These are phyloP conservation scores for Amphipyra tragopoginis DNA, from an alignment of 2,888 invertebrate species.

Conservation along the genomic window DNA sequence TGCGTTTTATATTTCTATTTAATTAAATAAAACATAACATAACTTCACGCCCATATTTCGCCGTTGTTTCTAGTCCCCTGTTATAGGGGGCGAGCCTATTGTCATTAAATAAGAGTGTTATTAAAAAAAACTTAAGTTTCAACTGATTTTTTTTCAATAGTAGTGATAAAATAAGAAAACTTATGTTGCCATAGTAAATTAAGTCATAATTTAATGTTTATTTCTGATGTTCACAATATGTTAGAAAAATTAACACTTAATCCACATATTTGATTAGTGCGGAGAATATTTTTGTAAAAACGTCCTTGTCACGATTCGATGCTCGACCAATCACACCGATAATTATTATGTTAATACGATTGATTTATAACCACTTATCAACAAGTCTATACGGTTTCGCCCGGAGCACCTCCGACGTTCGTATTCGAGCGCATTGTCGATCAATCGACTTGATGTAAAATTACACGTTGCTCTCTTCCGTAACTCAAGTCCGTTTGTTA, in stretches of 20 bases:
- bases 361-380: conserved; percentile 76
- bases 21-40: too few species aligned
- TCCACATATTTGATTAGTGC: conserved; percentile 31
- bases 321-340: conserved; percentile 61
- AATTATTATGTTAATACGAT: conserved; percentile 67
- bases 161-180: too few species aligned
- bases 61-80: too few species aligned
- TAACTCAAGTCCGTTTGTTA: conserved; percentile 75
- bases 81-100: too few species aligned
- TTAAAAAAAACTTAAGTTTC: too few species aligned
- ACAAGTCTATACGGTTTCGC: conserved; percentile 71
- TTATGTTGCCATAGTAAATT: too few species aligned
- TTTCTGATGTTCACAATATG: background rate
- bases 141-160: too few species aligned
- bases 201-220: background rate
- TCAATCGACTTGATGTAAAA: conserved; percentile 74
- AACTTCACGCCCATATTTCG: too few species aligned
- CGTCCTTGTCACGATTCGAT: conserved; percentile 53
- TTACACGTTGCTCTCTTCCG: conserved; percentile 80
- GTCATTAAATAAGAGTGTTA: background rate
- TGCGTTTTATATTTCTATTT: conserved; percentile 38
- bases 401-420: conserved; percentile 64
- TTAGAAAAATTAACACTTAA: too few species aligned
- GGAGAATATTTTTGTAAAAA: conserved; percentile 51
- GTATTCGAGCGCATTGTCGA: conserved; percentile 73